A percentile compares a stretch with the other conserved stretches of the same genome.
These are phyloP conservation scores for Cheilinus undulatus DNA, from an alignment of 2,113 vertebrate species.

Conservation along the genomic window DNA sequence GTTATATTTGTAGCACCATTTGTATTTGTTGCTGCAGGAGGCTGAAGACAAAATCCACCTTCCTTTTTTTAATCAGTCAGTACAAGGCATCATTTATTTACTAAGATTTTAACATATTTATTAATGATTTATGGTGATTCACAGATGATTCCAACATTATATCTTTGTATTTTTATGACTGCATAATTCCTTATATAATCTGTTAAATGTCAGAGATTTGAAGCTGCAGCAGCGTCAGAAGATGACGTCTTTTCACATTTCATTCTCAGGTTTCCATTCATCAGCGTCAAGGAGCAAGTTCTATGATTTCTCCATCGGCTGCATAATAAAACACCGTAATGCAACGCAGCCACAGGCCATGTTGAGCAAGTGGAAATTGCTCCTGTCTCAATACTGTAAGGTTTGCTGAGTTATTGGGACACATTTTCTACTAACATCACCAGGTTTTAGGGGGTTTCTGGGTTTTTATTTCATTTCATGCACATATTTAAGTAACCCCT, in stretches of 20 bases:
- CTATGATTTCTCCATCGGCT: constrained; percentile 7
- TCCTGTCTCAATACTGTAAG: constrained; percentile 21
- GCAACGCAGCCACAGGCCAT: constrained; percentile 20
- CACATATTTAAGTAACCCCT: background rate
- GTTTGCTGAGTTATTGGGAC: background rate
- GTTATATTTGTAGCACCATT: background rate
- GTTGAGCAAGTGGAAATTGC: constrained; percentile 57
- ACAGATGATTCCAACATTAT: background rate
- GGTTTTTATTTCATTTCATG: background rate
- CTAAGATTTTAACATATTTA: background rate
- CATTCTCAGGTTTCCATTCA: background rate
- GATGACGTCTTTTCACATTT: constrained; percentile 7
- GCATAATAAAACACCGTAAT: constrained; percentile 12
- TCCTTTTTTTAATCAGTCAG: too few species aligned
- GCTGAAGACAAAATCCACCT: background rate
- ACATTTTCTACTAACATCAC: background rate
- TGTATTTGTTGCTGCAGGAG: background rate
- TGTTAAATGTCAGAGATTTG: background rate
- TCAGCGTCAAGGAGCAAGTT: background rate
- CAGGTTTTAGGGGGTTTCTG: background rate
- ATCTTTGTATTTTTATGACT: background rate
- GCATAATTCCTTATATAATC: background rate
- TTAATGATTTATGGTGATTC: background rate
- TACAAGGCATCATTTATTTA: background rate
- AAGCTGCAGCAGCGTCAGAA: background rate